These are phyloP conservation scores for Acanthis flammea DNA, from an alignment of 2,797 vertebrate genomes.

Conservation along the genomic window DNA sequence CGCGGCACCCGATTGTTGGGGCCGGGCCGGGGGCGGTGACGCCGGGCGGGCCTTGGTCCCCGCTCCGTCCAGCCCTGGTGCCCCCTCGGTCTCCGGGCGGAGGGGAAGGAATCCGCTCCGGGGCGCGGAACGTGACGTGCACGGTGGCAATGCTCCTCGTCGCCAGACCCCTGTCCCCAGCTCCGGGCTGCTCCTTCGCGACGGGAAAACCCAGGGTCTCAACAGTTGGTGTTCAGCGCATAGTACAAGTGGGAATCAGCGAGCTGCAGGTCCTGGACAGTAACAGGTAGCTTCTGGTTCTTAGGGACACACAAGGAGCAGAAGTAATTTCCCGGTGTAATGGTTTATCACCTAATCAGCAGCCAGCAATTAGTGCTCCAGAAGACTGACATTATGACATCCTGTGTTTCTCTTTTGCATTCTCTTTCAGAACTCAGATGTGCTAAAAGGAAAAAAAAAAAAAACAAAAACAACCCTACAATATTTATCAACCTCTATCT, in stretches of 20 bases:
- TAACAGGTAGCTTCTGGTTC: neutral
- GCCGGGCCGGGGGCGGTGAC: no score
- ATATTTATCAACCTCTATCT: neutral
- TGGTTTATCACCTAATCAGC: neutral
- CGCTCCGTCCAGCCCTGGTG: no score
- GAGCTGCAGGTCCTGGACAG: neutral
- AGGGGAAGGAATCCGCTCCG: neutral
- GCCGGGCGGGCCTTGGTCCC: no score
- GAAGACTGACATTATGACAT: conserved; percentile 58
- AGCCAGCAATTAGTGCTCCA: neutral
- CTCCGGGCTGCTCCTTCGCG: neutral
- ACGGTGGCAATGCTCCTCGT: neutral
- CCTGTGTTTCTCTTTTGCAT: conserved; percentile 84
- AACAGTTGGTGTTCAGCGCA: rapidly evolving
- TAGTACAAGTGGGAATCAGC: rapidly evolving
- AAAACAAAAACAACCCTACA: no score
- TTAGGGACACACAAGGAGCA: neutral
- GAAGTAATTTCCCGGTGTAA: neutral
- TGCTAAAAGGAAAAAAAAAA: conserved; percentile 69
- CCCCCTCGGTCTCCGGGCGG: no score
- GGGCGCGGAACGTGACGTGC: neutral
- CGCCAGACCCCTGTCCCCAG: neutral
- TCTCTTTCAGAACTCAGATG: conserved; percentile 85
- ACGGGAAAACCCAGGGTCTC: neutral
- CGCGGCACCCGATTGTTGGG: neutral